Evolutionary conservation across 2,888 invertebrate species (phyloP).

Genomic region (Phyllotreta striolata): DNA sequence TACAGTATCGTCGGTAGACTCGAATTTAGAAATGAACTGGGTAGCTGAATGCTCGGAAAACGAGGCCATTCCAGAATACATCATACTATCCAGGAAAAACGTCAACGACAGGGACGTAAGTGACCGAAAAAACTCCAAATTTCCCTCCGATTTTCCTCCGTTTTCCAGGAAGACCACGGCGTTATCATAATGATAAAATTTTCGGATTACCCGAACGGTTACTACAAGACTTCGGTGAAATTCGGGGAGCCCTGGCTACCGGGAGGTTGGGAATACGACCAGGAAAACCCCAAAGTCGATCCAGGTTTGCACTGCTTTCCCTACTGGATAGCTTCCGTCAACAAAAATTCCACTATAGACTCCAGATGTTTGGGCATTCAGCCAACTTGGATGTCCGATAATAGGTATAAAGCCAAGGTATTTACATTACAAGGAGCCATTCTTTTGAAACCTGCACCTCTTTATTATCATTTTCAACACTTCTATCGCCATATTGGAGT

Average conservation of each 20-base stretch:
- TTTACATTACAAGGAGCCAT: conserved; percentile 40
- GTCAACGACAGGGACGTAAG: conserved; percentile 55
- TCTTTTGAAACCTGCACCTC: background rate
- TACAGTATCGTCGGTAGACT: conserved; percentile 64
- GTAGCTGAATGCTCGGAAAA: conserved; percentile 58
- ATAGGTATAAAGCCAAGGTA: conserved; percentile 60
- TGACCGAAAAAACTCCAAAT: background rate
- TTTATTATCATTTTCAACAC: background rate
- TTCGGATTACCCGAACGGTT: conserved; percentile 60
- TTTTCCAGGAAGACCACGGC: conserved; percentile 60
- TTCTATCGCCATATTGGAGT: background rate
- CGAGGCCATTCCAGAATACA: conserved; percentile 54
- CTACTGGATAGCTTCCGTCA: conserved; percentile 75
- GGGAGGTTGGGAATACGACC: conserved; percentile 66
- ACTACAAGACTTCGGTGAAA: conserved; percentile 64
- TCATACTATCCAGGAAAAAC: conserved; percentile 55
- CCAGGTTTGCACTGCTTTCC: conserved; percentile 70
- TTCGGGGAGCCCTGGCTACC: conserved; percentile 67
- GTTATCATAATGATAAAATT: conserved; percentile 58
- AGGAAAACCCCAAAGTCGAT: conserved; percentile 52
- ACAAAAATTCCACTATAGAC: conserved; percentile 65
- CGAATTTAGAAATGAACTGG: conserved; percentile 65
- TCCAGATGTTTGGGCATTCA: conserved; percentile 79
- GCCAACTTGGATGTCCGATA: conserved; percentile 86
- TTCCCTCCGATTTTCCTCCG: background rate